Percentiles rank a stretch among this genome's conserved stretches.
Evolutionary conservation across 2,888 invertebrate genomes (phyloP).

Genomic region (Liposcelis brunnea): DNA sequence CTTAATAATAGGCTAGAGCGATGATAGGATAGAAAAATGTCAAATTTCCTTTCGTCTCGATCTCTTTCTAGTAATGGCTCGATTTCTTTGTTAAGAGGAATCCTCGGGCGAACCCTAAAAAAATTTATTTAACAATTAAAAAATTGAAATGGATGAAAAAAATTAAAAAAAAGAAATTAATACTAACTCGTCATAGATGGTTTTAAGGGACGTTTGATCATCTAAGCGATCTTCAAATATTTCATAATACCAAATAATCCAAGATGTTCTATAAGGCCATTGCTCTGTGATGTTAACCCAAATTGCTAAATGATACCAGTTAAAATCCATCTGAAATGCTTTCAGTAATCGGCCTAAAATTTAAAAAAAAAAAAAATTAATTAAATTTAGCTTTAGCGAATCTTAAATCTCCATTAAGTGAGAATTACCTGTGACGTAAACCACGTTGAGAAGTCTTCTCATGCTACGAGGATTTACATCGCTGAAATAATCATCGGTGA

Average conservation of each 20-base stretch:
- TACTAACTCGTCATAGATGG: constrained; percentile 81
- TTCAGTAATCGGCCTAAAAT: constrained; percentile 74
- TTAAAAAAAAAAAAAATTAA: constrained; percentile 5
- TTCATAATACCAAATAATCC: constrained; percentile 92
- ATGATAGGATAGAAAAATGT: constrained; percentile 81
- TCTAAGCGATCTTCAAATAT: constrained; percentile 73
- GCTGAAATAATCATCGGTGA: constrained; percentile 96
- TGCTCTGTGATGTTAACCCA: constrained; percentile 99
- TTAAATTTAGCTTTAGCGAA: constrained; percentile 9
- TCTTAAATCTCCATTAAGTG: no score
- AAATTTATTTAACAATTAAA: constrained; percentile 11
- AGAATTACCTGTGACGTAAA: constrained; percentile 72
- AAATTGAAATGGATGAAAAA: no score
- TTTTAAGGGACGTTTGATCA: constrained; percentile 69
- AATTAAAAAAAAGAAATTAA: no score
- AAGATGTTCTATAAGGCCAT: constrained; percentile 95
- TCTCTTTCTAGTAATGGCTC: constrained; percentile 83
- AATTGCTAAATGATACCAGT: constrained; percentile 93
- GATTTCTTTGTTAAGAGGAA: constrained; percentile 69
- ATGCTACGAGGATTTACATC: constrained; percentile 97
- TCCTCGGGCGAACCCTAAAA: constrained; percentile 56
- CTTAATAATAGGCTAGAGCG: constrained; percentile 67
- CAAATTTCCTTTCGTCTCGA: constrained; percentile 85
- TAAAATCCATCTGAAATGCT: constrained; percentile 98
- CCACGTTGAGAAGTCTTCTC: constrained; percentile 90